Evolutionary conservation across 2,888 invertebrate species (phyloP), one percentile per base, ranked within the genome.

Genomic region (Leucophenga maculata): DNA sequence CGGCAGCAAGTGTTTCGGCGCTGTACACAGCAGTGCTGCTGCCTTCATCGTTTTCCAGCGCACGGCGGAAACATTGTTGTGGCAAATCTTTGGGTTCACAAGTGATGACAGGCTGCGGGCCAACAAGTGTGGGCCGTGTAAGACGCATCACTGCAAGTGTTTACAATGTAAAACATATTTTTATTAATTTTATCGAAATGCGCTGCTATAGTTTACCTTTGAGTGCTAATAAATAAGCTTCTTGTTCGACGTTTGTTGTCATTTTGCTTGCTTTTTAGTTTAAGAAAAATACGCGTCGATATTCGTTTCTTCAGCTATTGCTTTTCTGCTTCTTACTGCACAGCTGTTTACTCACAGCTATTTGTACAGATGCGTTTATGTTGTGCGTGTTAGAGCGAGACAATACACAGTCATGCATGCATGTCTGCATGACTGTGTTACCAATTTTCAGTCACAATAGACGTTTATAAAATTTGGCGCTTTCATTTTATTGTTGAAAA

Each of bases 91-190:
- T 93, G 6, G 92, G 91, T 88, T 97, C 97, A 83, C 94, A 94
- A 6, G 95, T 94, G 1, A 96, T 92, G 72, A 95, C 93, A 80
- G 83, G 80, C 1, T 93, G 91, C 11, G 94, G 93, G 81, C 94
- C 94, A 72, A 95, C 93, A 75, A 98, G 90, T 32, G 96, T 95
- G 4, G 98, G 98, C 82, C 96, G 93, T 1, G 98, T 97, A 74
- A 99, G 91, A 77, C 98, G 91, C 97, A 99, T 98, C 66, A 99
- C 98, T 92, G 54, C 16, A 18, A 18, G 14, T n/a, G n/a, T n/a
- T n/a, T n/a, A n/a, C n/a, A n/a, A 6, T 6, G 16, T 50, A 22
- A 32, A 9, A 60, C 9, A 50, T 22, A 22, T 44, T 13, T 48
- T 44, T 6, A 26, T 22, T 44, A 44, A 16, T 22, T 6, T 11